These are phyloP conservation scores for Molossus alvarezi DNA, from an alignment of 2,797 vertebrate genomes.

Conservation along the genomic window DNA sequence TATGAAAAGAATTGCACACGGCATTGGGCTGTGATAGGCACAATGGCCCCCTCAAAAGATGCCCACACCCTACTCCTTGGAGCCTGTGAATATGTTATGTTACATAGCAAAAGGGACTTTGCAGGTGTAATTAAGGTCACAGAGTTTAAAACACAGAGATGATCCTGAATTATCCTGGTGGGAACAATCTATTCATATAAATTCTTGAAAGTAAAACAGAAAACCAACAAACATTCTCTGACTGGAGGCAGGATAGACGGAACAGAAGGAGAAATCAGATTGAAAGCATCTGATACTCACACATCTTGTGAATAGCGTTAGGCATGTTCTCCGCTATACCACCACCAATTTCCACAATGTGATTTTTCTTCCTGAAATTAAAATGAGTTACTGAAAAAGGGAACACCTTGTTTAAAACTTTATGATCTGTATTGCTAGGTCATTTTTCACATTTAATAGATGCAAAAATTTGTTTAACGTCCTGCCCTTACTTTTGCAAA, in stretches of 20 bases:
- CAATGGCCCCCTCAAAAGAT: neutral
- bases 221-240: neutral
- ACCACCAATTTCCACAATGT: neutral
- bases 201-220: neutral
- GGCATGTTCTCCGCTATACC: accelerated
- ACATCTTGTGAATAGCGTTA: neutral
- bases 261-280: neutral
- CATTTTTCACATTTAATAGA: neutral
- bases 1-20: neutral
- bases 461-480: neutral
- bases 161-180: neutral
- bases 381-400: constrained; percentile 28
- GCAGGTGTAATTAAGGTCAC: neutral
- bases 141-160: neutral
- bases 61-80: neutral
- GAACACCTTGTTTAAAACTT: neutral
- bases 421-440: neutral
- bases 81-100: neutral
- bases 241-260: neutral
- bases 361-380: neutral
- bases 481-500: neutral
- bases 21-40: neutral
- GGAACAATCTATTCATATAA: neutral
- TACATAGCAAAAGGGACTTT: neutral
- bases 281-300: neutral